These are phyloP conservation scores for Apocrypta bakeri DNA, from an alignment of 1,140 invertebrate genomes.

Conservation along the genomic window DNA sequence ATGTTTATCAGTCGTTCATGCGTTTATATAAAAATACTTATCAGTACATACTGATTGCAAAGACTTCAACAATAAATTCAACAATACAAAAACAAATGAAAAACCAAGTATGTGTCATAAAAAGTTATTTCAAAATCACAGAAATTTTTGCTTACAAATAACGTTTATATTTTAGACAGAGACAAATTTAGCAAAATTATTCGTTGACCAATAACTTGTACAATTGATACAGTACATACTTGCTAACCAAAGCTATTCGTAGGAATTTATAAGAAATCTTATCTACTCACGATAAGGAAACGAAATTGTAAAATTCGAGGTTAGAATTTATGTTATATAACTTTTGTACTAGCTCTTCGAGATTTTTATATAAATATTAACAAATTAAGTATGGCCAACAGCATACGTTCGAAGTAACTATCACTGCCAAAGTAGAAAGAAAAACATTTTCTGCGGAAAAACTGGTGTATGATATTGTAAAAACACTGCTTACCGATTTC, in stretches of 20 bases:
- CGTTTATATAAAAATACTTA: background rate
- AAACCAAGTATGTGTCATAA: background rate
- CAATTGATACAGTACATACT: slow-evolving; percentile 13
- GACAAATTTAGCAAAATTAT: slow-evolving; percentile 6
- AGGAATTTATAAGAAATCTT: slow-evolving; percentile 40
- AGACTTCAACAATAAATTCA: background rate
- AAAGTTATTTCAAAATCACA: background rate
- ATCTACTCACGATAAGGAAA: slow-evolving; percentile 41
- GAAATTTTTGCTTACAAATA: background rate
- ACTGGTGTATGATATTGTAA: background rate
- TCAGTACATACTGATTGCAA: background rate
- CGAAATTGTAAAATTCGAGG: slow-evolving; percentile 44
- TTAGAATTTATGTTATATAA: slow-evolving; percentile 55
- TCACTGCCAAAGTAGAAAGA: background rate
- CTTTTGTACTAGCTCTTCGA: background rate
- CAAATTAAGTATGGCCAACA: background rate
- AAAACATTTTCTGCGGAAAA: background rate
- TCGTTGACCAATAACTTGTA: slow-evolving; percentile 16
- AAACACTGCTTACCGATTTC: slow-evolving; percentile 53
- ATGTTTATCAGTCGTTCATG: background rate
- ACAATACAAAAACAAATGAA: slow-evolving; percentile 24
- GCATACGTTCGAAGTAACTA: background rate
- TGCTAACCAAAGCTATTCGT: slow-evolving; percentile 32
- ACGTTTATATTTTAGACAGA: background rate
- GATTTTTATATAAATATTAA: background rate